These are phyloP conservation scores for Aphelinus certus DNA, from an alignment of 1,140 invertebrate genomes.

Conservation along the genomic window DNA sequence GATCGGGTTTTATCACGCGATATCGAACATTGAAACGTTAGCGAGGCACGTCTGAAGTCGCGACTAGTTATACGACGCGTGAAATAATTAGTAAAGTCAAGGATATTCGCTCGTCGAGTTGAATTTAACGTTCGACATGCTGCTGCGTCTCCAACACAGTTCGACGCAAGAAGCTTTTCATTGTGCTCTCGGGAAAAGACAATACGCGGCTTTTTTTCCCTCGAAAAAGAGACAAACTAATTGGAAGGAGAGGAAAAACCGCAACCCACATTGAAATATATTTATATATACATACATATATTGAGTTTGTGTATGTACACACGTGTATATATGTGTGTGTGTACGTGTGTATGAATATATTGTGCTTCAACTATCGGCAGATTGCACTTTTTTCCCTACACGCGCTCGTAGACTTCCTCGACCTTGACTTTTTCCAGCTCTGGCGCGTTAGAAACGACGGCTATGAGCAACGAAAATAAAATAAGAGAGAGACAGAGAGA, in stretches of 20 bases:
- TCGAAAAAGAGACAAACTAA: conserved; percentile 8
- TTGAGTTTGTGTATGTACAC: too few species aligned
- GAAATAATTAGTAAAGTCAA: too few species aligned
- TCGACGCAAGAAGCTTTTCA: conserved; percentile 26
- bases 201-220: conserved; percentile 26
- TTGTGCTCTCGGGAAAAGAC: conserved; percentile 17
- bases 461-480: not conserved
- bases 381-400: conserved; percentile 15
- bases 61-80: too few species aligned
- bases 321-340: too few species aligned
- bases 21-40: too few species aligned
- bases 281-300: too few species aligned
- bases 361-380: conserved; percentile 15
- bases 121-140: too few species aligned
- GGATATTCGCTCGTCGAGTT: too few species aligned
- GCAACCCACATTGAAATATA: conserved; percentile 20
- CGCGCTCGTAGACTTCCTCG: conserved; percentile 15
- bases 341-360: not conserved
- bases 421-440: conserved; percentile 35
- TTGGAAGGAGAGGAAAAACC: conserved; percentile 13
- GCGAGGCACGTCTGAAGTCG: too few species aligned
- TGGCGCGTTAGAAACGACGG: too few species aligned
- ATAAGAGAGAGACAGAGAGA: not conserved
- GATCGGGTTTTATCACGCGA: too few species aligned
- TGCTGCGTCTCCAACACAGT: too few species aligned